Evolutionary conservation across 2,113 vertebrate genomes (phyloP).

Genomic region (Dasyornis broadbenti): DNA sequence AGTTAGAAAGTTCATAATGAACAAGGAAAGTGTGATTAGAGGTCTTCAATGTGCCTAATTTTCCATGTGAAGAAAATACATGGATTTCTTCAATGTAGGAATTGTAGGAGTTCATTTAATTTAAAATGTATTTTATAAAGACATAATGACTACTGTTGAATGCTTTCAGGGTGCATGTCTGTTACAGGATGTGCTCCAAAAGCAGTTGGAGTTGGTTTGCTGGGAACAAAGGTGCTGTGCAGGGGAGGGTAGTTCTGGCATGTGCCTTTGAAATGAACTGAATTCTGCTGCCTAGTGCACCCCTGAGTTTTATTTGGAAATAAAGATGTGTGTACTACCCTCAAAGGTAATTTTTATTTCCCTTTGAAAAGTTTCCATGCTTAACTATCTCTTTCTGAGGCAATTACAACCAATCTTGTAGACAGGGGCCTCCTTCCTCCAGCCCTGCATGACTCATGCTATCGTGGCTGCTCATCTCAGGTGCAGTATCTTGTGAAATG

Average conservation of each 20-base stretch:
- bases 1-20: not conserved
- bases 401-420: not conserved
- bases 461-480: constrained; percentile 28
- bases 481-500: constrained; percentile 46
- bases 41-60: not conserved
- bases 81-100: not conserved
- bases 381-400: constrained; percentile 14
- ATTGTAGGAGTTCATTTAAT: not conserved
- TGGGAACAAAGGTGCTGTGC: not conserved
- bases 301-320: not conserved
- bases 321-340: not conserved
- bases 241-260: not conserved
- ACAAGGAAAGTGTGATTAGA: not conserved
- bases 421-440: constrained; percentile 7
- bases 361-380: constrained; percentile 31
- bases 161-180: not conserved
- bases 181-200: not conserved
- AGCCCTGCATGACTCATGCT: constrained; percentile 20
- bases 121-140: not conserved
- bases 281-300: not conserved
- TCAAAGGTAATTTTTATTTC: not conserved
- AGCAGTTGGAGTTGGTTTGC: not conserved
- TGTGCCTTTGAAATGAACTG: not conserved
- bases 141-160: not conserved
- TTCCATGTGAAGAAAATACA: not conserved